phyloP scores from a whole-genome alignment of 1,140 invertebrate species.

The Leptopilina clavipes region DNA sequence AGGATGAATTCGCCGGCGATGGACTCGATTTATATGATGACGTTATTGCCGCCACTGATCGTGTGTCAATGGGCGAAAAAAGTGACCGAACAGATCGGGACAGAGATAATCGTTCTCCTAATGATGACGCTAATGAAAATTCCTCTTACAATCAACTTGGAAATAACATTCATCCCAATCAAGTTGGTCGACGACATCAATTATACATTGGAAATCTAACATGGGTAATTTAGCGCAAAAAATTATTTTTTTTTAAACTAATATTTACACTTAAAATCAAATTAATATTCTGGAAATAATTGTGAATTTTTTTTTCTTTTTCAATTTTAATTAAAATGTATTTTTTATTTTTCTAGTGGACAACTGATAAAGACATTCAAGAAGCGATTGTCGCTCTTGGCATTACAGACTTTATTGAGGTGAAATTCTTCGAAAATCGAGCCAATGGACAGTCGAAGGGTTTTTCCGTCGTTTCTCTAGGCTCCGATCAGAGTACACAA shows the following conservation, averaged over 20 bases:
- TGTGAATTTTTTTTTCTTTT: background rate
- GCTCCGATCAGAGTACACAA: slow-evolving; percentile 93
- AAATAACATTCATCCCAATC: slow-evolving; percentile 82
- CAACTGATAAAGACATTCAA: slow-evolving; percentile 96
- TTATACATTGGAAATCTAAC: slow-evolving; percentile 97
- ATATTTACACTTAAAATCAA: too few relatives aligned
- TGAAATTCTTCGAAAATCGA: slow-evolving; percentile 99
- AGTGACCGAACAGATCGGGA: slow-evolving; percentile 63
- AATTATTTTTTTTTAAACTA: too few relatives aligned
- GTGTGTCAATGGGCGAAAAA: slow-evolving; percentile 64
- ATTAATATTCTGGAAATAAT: too few relatives aligned
- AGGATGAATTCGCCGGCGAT: slow-evolving; percentile 90
- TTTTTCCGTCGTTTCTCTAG: slow-evolving; percentile 93
- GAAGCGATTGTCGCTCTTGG: slow-evolving; percentile 91
- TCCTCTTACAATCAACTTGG: slow-evolving; percentile 79
- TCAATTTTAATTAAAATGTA: slow-evolving; percentile 28
- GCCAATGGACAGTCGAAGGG: slow-evolving; percentile 99
- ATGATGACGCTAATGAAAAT: slow-evolving; percentile 82
- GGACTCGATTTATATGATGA: slow-evolving; percentile 97
- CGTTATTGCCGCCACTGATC: slow-evolving; percentile 86
- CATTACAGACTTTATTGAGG: slow-evolving; percentile 95
- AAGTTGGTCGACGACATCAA: slow-evolving; percentile 87
- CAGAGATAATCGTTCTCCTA: slow-evolving; percentile 65
- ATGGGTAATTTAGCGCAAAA: slow-evolving; percentile 76
- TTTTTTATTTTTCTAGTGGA: slow-evolving; percentile 87